phyloP scores from a whole-genome alignment of 2,888 invertebrate species.

The Drosophila merina region DNA sequence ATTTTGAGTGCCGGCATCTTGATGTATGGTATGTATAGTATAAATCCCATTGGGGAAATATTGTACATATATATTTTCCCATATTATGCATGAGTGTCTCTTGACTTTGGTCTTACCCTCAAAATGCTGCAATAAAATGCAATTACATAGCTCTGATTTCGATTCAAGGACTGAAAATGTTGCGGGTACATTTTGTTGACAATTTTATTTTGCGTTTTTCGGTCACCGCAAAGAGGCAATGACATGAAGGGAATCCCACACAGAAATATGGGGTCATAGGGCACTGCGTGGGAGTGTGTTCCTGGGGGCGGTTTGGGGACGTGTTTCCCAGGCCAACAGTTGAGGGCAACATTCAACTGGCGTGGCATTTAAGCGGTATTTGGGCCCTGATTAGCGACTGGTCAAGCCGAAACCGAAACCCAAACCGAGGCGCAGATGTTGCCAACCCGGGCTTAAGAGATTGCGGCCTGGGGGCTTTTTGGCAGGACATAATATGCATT shows the following conservation, averaged over 20 bases:
- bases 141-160: constrained; percentile 61
- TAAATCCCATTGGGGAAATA: constrained; percentile 27
- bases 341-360: constrained; percentile 49
- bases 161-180: constrained; percentile 46
- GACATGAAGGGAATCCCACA: constrained; percentile 21
- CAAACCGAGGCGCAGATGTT: constrained; percentile 45
- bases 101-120: constrained; percentile 31
- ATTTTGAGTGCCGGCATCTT: constrained; percentile 8
- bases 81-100: constrained; percentile 39
- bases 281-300: background rate
- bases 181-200: constrained; percentile 57
- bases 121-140: constrained; percentile 64
- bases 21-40: constrained; percentile 7
- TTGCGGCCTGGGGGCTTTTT: constrained; percentile 50
- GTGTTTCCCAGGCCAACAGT: constrained; percentile 31
- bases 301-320: constrained; percentile 31
- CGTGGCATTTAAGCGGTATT: constrained; percentile 69
- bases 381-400: constrained; percentile 64
- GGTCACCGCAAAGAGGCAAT: constrained; percentile 40
- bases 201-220: constrained; percentile 38
- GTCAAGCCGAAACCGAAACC: constrained; percentile 48
- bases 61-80: constrained; percentile 19
- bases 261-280: constrained; percentile 7
- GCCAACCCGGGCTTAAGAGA: constrained; percentile 54
- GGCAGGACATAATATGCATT: constrained; percentile 13